A percentile compares a stretch with the other conserved stretches of the same genome.
These are phyloP conservation scores for Lynx canadensis DNA, from an alignment of 2,113 vertebrate genomes.

Conservation along the genomic window DNA sequence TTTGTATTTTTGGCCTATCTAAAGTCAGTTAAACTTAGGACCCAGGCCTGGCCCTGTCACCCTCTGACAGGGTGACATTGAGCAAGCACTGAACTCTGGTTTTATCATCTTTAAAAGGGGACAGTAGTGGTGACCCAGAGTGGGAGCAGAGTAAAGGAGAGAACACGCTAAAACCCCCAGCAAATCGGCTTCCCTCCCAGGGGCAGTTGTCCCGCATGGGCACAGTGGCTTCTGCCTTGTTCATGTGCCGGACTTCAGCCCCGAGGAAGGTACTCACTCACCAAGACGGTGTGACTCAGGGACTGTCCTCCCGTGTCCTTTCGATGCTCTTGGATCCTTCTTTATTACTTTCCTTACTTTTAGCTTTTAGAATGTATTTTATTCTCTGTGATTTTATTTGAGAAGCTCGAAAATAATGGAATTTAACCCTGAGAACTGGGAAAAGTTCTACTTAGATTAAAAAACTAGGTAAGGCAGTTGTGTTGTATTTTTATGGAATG, in stretches of 20 bases:
- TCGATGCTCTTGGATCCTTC: background rate
- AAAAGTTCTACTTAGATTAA: background rate
- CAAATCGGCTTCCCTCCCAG: background rate
- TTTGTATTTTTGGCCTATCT: background rate
- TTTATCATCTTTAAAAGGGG: background rate
- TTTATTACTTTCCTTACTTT: background rate
- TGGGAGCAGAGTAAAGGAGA: background rate
- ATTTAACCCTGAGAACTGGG: background rate
- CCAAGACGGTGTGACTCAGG: background rate
- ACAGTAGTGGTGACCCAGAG: background rate
- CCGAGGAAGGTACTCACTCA: background rate
- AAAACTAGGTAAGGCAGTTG: background rate
- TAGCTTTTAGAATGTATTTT: background rate
- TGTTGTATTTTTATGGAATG: background rate
- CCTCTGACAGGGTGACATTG: background rate
- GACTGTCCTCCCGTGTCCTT: background rate
- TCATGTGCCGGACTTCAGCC: background rate
- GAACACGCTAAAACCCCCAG: fast-evolving
- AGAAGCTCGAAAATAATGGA: conserved; percentile 11
- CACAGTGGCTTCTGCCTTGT: background rate
- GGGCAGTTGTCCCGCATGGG: background rate
- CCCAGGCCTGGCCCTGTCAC: background rate
- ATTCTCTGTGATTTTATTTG: background rate
- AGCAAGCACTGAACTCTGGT: background rate
- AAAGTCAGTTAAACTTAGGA: background rate